Base-by-base conservation (phyloP, 2,888 invertebrate species). In the Apeira syringaria region DNA sequence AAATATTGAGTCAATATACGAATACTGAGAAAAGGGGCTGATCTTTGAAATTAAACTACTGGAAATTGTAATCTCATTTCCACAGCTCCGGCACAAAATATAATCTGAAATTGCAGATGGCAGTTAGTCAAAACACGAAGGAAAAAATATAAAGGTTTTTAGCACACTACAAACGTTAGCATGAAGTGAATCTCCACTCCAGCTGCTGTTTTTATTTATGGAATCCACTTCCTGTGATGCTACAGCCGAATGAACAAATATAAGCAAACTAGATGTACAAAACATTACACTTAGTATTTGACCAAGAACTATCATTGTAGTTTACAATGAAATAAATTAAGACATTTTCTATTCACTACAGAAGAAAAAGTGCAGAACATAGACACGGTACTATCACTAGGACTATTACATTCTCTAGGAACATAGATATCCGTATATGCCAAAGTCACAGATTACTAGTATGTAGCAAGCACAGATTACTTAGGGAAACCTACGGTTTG, bases 51-150 rank as follows among this genome's bases (percentile, higher is more conserved):
- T 59, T 35, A 82, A 56, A 33, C 64, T 56, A 38, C 61, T 52
- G 3, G 68, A 63, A 24, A 60, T 61, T 13, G 77, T 57, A 12
- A 80, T 44, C 8, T 67, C 63, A 51, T 50, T 53, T 10, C 81
- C 83, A 64, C 84, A 85, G 41, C 44, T 50, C 29, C 81, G 77
- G 56, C 84, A 83, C 24, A 85, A 51, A 50, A 83, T 69, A 46
- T 56, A 48, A 15, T 73, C 81, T 80, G 75, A 47, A 68, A 62
- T 20, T 38, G 12, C 32, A 9, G 30, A 35, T 24, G 25, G 2
- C 32, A 13, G 29, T 36, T 55, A 66, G 28, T 18, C 25, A 18
- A 13, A 26, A 8, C 24, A 26, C 24, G 46, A 35, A 9, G 17
- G 4, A 15, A 15, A 15, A 3, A 15, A 15, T 3, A 15, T 15